Evolutionary conservation across 1,140 invertebrate genomes (phyloP), one percentile per base, ranked within the genome.

Genomic region (Pollicipes pollicipes): DNA sequence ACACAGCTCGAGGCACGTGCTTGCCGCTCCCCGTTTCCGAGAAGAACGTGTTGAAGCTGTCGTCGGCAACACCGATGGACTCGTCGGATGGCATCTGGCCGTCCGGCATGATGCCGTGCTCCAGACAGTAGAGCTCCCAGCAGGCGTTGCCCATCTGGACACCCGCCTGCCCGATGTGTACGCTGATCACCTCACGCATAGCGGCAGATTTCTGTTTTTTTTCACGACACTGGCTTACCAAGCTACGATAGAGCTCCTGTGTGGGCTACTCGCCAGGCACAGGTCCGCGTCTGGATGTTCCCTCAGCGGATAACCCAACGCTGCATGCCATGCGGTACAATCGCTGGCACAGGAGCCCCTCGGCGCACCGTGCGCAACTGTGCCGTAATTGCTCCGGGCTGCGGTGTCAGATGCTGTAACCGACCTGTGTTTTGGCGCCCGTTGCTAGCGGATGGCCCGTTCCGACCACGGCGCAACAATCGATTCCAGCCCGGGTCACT

Each of bases 41-140:
- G 77, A 84, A 85, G 77, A 84, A 85, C 0, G 83, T 83, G 69
- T 77, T 79, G 76, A 83, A 82, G 16, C 78, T 79, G 73, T 83
- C 81, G 70, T 82, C 81, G 32, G 72, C 75, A 37, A 71, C 89
- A 27, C 85, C 85, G 69, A 86, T 81, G 17, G 83, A 83, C 76
- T 85, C 79, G 2, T 85, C 84, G 30, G 83, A 83, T n/a, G 87
- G 86, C 86, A 88, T 87, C 77, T 84, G 83, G 8, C 91, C 91
- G 81, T 94, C 90, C 68, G 90, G 90, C 79, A 93, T 89, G 77
- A 94, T 93, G 32, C 90, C 90, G 81, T 93, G 90, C 79, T 93
- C 91, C 75, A 93, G 79, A 78, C 91, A 93, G 81, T 93, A 93
- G 71, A 94, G 82, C 78, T 93, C 91, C 84, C 84, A 85, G 75